Percentiles rank a stretch among this genome's conserved stretches.
Conservation (phyloP, 2,797 vertebrate genomes). For the Siniperca scherzeri region DNA sequence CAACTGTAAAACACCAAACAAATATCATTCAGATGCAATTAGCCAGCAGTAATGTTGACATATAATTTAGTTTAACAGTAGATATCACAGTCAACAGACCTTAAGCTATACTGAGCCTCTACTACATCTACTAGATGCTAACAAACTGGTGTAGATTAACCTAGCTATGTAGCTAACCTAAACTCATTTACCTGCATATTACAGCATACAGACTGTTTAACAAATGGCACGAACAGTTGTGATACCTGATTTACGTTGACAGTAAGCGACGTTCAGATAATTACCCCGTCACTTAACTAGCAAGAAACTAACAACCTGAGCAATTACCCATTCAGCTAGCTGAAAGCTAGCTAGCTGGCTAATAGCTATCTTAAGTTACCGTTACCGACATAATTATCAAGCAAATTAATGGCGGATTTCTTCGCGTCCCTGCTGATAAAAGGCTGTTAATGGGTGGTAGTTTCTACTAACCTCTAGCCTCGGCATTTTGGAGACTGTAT, state of each 20-base stretch:
- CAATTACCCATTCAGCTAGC: constrained; percentile 56
- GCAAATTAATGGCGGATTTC: constrained; percentile 19
- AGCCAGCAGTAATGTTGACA: neutral
- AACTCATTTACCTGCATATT: constrained; percentile 31
- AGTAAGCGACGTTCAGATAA: neutral
- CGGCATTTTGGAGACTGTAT: constrained; percentile 74
- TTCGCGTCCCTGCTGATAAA: neutral
- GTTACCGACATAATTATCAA: constrained; percentile 55
- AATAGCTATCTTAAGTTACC: constrained; percentile 64
- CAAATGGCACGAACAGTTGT: neutral
- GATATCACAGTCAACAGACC: neutral
- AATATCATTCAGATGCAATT: neutral
- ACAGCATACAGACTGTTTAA: constrained; percentile 15
- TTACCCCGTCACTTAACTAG: constrained; percentile 9
- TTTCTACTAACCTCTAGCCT: constrained; percentile 75
- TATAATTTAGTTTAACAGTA: neutral
- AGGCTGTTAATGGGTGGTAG: neutral
- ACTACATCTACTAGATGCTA: constrained; percentile 51
- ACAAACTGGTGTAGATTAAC: constrained; percentile 53
- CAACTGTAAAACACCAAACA: neutral
- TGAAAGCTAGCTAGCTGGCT: constrained; percentile 65
- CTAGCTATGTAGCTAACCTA: constrained; percentile 59
- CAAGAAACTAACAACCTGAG: constrained; percentile 44
- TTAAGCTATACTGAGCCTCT: constrained; percentile 11
- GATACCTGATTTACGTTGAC: neutral